Base-by-base conservation (phyloP, 2,113 vertebrate species). In the Phaetusa simplex region DNA sequence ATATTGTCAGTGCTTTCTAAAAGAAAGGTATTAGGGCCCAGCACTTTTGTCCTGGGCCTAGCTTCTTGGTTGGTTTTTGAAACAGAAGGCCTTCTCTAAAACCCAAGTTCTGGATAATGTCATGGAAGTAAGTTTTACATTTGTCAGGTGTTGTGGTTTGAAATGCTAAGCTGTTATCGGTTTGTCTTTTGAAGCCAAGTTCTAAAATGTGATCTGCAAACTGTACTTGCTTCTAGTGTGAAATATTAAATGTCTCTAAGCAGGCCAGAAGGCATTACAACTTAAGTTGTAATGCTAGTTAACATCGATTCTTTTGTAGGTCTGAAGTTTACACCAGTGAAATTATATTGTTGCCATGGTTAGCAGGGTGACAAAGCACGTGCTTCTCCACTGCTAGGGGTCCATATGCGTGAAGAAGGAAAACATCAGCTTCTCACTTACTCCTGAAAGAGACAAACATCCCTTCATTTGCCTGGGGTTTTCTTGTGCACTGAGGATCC, bases 251-350 rank as follows among this genome's bases (percentile, higher is more conserved):
- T 42, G 11, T 22, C 58, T 86, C 24, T 13, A 47, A 71, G 43
- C 20, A 40, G 42, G 32, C 24, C 55, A 59, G 55, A 32, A 83
- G 34, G 24, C 5, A 6, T 26, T 58, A 18, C 40, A 36, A 4
- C 10, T 21, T 6, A 5, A 30, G 32, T 43, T 26, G 27, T 12
- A 14, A 14, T 42, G 21, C 40, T 62, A 14, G 72, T 72, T 90
- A 78, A 80, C 79, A 36, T 59, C 0, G 4, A 3, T 91, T 97
- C 92, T 97, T 96, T 93, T 95, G 92, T 94, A 94, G 97, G 91
- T 97, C 66, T 97, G 96, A 93, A 97, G 79, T 74, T 77, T 94
- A 88, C 72, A 96, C 76, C 90, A 82, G 94, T 78, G 87, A 94
- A 88, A 74, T 92, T 70, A 59, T 18, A 9, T 50, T 49, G 76